phyloP scores from a whole-genome alignment of 2,888 invertebrate species.

The Pediacus dermestoides region DNA sequence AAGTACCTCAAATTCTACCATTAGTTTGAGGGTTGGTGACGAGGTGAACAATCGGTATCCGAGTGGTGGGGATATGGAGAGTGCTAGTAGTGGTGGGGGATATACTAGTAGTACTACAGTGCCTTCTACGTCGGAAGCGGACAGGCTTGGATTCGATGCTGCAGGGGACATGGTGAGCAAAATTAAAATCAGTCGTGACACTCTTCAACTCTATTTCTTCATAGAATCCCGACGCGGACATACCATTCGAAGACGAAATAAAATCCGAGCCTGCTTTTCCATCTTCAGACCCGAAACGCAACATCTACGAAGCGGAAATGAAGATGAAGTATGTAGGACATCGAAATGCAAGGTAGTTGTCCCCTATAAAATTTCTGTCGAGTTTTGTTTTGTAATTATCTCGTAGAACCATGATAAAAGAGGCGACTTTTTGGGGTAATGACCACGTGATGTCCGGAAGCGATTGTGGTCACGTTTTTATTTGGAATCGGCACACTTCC shows the following conservation, averaged over 20 bases:
- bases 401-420: slow-evolving; percentile 77
- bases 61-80: slow-evolving; percentile 13
- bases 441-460: slow-evolving; percentile 82
- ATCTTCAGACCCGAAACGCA: slow-evolving; percentile 26
- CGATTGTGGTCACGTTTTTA: slow-evolving; percentile 83
- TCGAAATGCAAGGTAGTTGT: slow-evolving; percentile 72
- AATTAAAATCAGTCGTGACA: no score
- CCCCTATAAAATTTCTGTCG: no score
- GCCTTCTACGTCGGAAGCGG: slow-evolving; percentile 33
- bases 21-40: slow-evolving; percentile 53
- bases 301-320: slow-evolving; percentile 52
- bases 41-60: slow-evolving; percentile 22
- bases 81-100: slow-evolving; percentile 13
- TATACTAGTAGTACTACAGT: slow-evolving; percentile 14
- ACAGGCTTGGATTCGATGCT: slow-evolving; percentile 13
- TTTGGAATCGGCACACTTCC: slow-evolving; percentile 72
- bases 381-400: no score
- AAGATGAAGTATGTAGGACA: slow-evolving; percentile 73
- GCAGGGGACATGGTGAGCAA: slow-evolving; percentile 10
- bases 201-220: no score
- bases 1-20: slow-evolving; percentile 60
- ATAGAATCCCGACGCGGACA: no score
- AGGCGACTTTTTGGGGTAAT: slow-evolving; percentile 81
- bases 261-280: slow-evolving; percentile 20
- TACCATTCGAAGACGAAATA: slow-evolving; percentile 21